A percentile compares a stretch with the other conserved stretches of the same genome.
Conservation (phyloP, 1,140 invertebrate species). For the Panulirus ornatus region DNA sequence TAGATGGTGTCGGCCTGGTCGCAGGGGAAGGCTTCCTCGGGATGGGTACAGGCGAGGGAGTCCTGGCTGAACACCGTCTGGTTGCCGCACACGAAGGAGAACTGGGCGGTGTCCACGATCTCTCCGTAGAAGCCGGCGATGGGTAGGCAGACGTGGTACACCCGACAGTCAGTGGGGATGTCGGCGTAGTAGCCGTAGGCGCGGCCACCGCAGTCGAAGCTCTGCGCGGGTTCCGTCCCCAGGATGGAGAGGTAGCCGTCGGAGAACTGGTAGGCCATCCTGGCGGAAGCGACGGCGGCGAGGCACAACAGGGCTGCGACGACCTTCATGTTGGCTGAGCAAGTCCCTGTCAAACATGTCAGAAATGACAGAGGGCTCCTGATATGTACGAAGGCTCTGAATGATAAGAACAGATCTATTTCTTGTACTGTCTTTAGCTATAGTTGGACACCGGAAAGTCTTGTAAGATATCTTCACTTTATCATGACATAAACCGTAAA, state of each 20-base stretch:
- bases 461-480: too few species aligned
- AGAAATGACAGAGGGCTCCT: too few species aligned
- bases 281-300: constrained; percentile 40
- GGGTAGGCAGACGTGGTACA: constrained; percentile 62
- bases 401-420: too few species aligned
- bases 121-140: constrained; percentile 29
- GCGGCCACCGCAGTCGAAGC: constrained; percentile 35
- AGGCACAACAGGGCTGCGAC: constrained; percentile 32
- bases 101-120: constrained; percentile 11
- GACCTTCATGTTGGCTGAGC: constrained; percentile 54
- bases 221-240: constrained; percentile 17
- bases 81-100: too few species aligned
- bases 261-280: constrained; percentile 45
- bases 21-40: constrained; percentile 57
- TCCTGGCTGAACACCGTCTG: too few species aligned
- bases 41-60: constrained; percentile 42
- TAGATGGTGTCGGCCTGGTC: constrained; percentile 34
- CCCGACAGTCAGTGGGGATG: constrained; percentile 53
- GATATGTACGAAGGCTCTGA: too few species aligned
- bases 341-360: too few species aligned
- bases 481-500: too few species aligned
- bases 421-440: too few species aligned
- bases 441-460: too few species aligned
- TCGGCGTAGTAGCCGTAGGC: constrained; percentile 60
- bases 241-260: constrained; percentile 43